Percentiles rank a stretch among this genome's conserved stretches.
Evolutionary conservation across 2,888 invertebrate genomes (phyloP).

Genomic region (Axea sp.): DNA sequence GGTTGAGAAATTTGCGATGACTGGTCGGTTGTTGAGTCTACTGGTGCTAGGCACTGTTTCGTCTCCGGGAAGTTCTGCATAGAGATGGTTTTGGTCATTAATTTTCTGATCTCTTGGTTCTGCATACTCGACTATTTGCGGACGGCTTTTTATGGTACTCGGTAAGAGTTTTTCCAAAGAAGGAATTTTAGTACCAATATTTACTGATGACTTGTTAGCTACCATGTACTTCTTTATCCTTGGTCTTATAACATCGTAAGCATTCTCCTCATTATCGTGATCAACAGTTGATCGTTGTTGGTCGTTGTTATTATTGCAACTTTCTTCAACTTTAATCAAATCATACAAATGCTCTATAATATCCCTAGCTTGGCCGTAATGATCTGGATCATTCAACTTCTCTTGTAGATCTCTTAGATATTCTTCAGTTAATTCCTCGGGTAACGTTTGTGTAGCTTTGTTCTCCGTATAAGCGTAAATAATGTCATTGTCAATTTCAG

Average conservation of each 20-base stretch:
- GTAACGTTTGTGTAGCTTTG: constrained; percentile 86
- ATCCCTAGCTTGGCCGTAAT: constrained; percentile 87
- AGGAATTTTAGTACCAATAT: constrained; percentile 82
- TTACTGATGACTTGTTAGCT: constrained; percentile 80
- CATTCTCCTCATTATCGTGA: constrained; percentile 81
- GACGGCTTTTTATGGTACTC: constrained; percentile 75
- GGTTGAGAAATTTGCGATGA: constrained; percentile 70
- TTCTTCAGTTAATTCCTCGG: constrained; percentile 88
- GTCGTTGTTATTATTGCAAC: constrained; percentile 81
- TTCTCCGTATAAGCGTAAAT: constrained; percentile 80
- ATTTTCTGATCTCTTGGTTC: constrained; percentile 78
- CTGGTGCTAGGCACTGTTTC: constrained; percentile 79
- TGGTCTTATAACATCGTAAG: constrained; percentile 83
- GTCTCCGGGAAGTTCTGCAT: constrained; percentile 83
- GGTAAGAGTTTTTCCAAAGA: constrained; percentile 82
- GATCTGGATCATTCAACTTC: constrained; percentile 86
- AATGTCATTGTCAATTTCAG: constrained; percentile 69
- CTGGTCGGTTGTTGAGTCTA: constrained; percentile 70
- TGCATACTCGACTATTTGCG: constrained; percentile 79
- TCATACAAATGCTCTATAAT: constrained; percentile 89
- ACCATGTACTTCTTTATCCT: constrained; percentile 73
- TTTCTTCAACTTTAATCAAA: constrained; percentile 86
- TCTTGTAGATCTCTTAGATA: constrained; percentile 85
- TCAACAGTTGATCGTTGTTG: constrained; percentile 44
- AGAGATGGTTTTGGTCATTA: constrained; percentile 81